Evolutionary conservation across 2,888 invertebrate species (phyloP).

Genomic region (Tromatobia lineatoria): DNA sequence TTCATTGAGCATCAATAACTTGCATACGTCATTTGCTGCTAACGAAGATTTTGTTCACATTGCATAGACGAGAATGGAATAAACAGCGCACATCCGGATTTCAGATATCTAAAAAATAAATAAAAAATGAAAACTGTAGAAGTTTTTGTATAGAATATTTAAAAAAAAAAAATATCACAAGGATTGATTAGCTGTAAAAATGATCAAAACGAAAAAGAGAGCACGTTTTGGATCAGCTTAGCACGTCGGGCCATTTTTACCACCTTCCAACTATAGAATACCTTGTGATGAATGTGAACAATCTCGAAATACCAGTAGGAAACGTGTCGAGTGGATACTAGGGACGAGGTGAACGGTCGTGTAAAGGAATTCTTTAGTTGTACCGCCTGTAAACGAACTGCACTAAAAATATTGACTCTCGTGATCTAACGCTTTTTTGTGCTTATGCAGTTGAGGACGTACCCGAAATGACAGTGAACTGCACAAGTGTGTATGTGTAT

Average conservation of each 20-base stretch:
- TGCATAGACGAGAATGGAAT: no score
- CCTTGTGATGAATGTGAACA: constrained; percentile 9
- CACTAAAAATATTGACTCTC: constrained; percentile 70
- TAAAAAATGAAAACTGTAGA: no score
- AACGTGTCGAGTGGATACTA: constrained; percentile 44
- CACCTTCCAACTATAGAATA: not conserved
- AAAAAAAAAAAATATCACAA: not conserved
- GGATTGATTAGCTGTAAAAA: not conserved
- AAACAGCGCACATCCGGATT: no score
- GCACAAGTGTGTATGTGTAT: constrained; percentile 1
- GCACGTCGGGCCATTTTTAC: not conserved
- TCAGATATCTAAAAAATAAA: not conserved
- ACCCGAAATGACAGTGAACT: constrained; percentile 17
- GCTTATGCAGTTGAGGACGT: constrained; percentile 1
- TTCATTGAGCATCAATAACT: not conserved
- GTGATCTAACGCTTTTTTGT: constrained; percentile 12
- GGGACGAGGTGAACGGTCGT: not conserved
- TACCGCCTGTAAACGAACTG: not conserved
- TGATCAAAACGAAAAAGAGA: not conserved
- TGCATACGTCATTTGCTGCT: not conserved
- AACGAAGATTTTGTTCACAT: not conserved
- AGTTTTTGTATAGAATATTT: not conserved
- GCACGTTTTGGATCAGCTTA: not conserved
- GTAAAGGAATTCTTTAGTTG: constrained; percentile 42
- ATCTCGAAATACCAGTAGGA: constrained; percentile 43